phyloP scores from a whole-genome alignment of 2,888 invertebrate genomes.

The Tuberolachnus salignus region DNA sequence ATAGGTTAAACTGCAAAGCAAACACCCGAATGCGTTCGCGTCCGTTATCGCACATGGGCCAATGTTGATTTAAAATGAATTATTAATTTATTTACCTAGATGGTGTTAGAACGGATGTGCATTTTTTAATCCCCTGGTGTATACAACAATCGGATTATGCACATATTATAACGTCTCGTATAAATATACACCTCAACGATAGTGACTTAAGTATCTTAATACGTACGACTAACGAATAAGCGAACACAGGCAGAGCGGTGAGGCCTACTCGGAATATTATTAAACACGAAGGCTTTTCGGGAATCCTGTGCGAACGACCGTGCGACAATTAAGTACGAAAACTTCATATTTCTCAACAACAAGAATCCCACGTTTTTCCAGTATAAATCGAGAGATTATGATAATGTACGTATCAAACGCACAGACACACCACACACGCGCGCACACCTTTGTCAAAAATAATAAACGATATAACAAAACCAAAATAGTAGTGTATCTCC shows the following conservation, averaged over 20 bases:
- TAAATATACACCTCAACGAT: neutral
- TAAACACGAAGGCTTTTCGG: neutral
- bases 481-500: no score
- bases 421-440: no score
- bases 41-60: neutral
- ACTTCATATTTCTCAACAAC: neutral
- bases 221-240: neutral
- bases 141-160: no score
- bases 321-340: neutral
- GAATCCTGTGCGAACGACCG: neutral
- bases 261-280: neutral
- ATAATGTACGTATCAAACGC: neutral
- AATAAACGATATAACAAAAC: no score
- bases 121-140: neutral
- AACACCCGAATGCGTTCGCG: neutral
- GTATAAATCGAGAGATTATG: neutral
- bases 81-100: constrained; percentile 9
- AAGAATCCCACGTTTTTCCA: constrained; percentile 3
- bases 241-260: neutral
- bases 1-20: neutral
- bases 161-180: neutral
- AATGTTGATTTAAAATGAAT: constrained; percentile 14
- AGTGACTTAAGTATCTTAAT: neutral
- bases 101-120: neutral
- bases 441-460: no score